phyloP scores from a whole-genome alignment of 2,113 vertebrate species.

The Phrynosoma blainvillii region DNA sequence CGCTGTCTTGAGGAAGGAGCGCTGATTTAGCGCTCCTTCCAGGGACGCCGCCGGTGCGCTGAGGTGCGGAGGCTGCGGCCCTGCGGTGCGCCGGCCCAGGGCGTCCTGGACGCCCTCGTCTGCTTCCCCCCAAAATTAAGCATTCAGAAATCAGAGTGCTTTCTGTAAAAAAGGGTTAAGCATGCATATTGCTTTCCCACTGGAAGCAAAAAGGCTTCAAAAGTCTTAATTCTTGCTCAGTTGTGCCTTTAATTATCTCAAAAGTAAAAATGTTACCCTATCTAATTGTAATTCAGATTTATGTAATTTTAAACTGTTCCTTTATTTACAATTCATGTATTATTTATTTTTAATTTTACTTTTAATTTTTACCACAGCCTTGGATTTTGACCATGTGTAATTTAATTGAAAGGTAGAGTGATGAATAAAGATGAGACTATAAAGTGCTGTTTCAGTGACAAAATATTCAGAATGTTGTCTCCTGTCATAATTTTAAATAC shows the following conservation, averaged over 20 bases:
- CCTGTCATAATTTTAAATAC: constrained; percentile 61
- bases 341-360: constrained; percentile 25
- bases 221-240: background rate
- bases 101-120: too few relatives aligned
- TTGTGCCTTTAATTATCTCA: background rate
- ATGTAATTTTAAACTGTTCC: constrained; percentile 14
- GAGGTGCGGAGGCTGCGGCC: too few relatives aligned
- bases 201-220: too few relatives aligned
- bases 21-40: too few relatives aligned
- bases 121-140: too few relatives aligned
- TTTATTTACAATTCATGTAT: constrained; percentile 21
- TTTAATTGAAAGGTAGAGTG: constrained; percentile 48
- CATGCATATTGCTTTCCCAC: background rate
- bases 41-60: too few relatives aligned
- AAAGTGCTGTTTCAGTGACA: constrained; percentile 53
- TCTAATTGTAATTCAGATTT: background rate
- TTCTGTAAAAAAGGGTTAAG: background rate
- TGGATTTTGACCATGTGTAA: constrained; percentile 44
- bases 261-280: constrained; percentile 10
- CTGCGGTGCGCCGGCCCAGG: too few relatives aligned
- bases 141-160: background rate
- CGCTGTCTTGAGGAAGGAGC: too few relatives aligned
- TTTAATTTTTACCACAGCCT: background rate
- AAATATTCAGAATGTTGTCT: constrained; percentile 60
- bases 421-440: constrained; percentile 51